Conservation (phyloP, 2,113 vertebrate species). For the Perognathus longimembris region DNA sequence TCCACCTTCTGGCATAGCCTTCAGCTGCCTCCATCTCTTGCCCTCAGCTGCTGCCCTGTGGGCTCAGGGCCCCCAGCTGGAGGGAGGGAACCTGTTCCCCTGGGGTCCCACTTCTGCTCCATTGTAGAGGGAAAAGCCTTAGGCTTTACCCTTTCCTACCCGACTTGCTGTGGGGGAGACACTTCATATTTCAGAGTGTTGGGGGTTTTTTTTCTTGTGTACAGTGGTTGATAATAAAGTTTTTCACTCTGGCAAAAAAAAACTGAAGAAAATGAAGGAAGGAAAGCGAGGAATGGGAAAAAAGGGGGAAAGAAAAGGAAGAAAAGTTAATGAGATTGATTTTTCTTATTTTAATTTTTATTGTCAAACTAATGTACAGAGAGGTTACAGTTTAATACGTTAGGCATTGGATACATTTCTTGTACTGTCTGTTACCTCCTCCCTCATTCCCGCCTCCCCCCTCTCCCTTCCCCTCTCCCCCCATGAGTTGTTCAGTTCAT, state of each 20-base stretch:
- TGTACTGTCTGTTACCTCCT: too few species aligned
- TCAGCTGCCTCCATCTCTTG: neutral
- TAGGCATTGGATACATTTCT: too few species aligned
- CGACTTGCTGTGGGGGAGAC: constrained; percentile 1
- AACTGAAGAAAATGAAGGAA: neutral
- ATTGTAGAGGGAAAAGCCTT: neutral
- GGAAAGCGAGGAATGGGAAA: neutral
- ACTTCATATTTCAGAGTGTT: neutral
- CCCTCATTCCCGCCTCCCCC: too few species aligned
- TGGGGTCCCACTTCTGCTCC: neutral
- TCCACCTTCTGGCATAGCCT: neutral
- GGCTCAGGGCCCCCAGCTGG: neutral
- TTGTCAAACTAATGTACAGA: too few species aligned
- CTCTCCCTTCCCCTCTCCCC: too few species aligned
- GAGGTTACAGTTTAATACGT: too few species aligned
- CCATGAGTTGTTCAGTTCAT: too few species aligned
- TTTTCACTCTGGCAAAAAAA: constrained; percentile 32
- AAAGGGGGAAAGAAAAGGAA: neutral
- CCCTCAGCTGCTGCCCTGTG: neutral
- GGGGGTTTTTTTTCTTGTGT: constrained; percentile 43
- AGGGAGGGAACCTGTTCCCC: neutral
- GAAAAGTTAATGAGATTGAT: neutral
- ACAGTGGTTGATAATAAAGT: constrained; percentile 66
- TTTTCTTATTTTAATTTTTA: neutral
- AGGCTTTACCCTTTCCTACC: neutral